Evolutionary conservation across 2,113 vertebrate species (phyloP), one percentile per base, ranked within the genome.

Genomic region (Brachyhypopomus gauderio): DNA sequence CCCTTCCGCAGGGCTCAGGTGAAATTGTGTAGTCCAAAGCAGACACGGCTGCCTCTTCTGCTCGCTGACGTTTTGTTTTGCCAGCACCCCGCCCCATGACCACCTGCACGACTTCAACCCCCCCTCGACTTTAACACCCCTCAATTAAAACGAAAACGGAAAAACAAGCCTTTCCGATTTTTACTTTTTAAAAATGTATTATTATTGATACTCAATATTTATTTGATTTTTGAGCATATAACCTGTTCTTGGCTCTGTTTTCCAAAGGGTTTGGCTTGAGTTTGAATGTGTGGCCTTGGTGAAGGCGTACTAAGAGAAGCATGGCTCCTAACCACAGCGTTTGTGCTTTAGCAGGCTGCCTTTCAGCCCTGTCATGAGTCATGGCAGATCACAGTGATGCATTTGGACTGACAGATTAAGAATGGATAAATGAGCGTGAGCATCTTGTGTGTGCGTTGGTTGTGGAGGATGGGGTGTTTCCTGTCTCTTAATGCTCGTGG

Each of bases 11-110:
- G 77, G 87, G 93, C 88, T 93, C 96, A 98, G 97, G 97, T 99
- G 98, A 99, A 96, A 95, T 91, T 92, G 94, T 96, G 93, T 96
- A 95, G 93, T 94, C 91, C 93, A 94, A 94, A 95, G 94, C 93
- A 93, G 89, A 92, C 91, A 92, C 93, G 94, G 91, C 90, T 93
- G 93, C 89, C 74, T 93, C 92, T 93, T 92, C 91, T 93, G 93
- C 94, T 95, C 91, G 93, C 89, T 88, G 89, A 92, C 92, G 23
- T 48, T 48, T 48, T 34, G n/a, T 59, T 77, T 77, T 34, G 23
- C 9, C n/a, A 11, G 2, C 52, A 3, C 30, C 64, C 92, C 92
- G n/a, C 92, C 95, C 93, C 79, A 89, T 85, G 87, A 92, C 84
- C 83, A 83, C 85, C 90, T 93, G 93, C 91, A 92, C 88, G 81